Evolutionary conservation across 2,113 vertebrate genomes (phyloP).

Genomic region (Gallinago undulata): DNA sequence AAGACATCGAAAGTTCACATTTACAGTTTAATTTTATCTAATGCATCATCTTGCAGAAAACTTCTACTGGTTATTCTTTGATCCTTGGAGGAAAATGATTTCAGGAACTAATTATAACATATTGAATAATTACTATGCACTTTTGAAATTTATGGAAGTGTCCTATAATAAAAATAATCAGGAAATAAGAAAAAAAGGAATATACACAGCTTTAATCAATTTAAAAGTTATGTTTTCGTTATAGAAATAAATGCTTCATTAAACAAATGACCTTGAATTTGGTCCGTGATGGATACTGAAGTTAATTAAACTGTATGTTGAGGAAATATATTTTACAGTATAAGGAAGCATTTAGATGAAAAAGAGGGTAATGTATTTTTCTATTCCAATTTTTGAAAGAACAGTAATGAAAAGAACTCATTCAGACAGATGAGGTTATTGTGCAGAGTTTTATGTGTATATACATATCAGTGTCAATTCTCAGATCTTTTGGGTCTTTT

Average conservation of each 20-base stretch:
- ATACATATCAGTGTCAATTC: neutral
- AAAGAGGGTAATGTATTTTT: neutral
- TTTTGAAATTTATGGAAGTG: neutral
- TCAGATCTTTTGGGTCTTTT: neutral
- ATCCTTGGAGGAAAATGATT: neutral
- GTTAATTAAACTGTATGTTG: neutral
- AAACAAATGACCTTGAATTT: neutral
- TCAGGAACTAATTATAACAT: neutral
- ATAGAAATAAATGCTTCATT: neutral
- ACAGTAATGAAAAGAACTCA: neutral
- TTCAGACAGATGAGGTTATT: neutral
- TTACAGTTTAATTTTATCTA: neutral
- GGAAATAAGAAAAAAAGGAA: neutral
- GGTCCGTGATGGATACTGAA: neutral
- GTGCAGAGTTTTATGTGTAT: neutral
- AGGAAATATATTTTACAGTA: neutral
- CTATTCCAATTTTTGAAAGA: neutral
- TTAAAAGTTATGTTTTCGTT: neutral
- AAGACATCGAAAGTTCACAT: neutral
- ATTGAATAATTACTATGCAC: neutral
- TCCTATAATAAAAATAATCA: neutral
- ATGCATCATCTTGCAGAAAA: neutral
- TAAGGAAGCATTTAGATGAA: neutral
- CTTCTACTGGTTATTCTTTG: neutral
- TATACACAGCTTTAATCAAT: neutral